Base-by-base conservation (phyloP, 2,888 invertebrate species). In the Bellardia bayeri region DNA sequence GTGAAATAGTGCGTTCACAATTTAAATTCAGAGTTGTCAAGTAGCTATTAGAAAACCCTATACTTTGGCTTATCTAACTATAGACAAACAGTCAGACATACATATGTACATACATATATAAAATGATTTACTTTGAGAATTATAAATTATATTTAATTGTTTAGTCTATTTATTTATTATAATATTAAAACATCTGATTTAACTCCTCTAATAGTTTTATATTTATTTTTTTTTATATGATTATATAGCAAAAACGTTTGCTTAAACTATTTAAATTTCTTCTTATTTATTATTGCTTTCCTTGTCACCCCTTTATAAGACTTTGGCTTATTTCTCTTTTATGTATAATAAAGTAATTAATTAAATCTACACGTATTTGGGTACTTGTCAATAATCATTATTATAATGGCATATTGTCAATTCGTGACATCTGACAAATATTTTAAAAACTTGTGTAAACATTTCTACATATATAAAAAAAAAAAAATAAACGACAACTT, bases 341-440 rank as follows among this genome's bases (percentile, higher is more conserved):
- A 54, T 74, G 63, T 30, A 3, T 23, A 3, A 69, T 71, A 83
- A 79, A 69, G 69, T 80, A 86, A 80, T 79, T 80, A 76, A 87
- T 76, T 87, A 72, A 87, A 80, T 83, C 58, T 58, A 71, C 86
- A 84, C 80, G 80, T 84, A 80, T 80, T 83, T 81, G 61, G 71
- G 54, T 81, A 81, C 66, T 87, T 87, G 81, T 81, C 87, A 84
- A 81, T 84, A 84, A 87, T 87, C 87, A 87, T 72, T 81, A 81
- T 81, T 81, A 72, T 84, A 87, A 87, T 87, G 84, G 72, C 80
- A 87, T 76, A 84, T 87, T 87, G 84, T 87, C 76, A 87, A 76
- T 79, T 75, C 71, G 81, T 84, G 84, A 84, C 86, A 87, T 54
- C 58, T 76, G 83, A 76, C 81, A 84, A 75, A 66, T 87, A 83